Conservation (phyloP, 2,888 invertebrate species). For the Sminthurides aquaticus region DNA sequence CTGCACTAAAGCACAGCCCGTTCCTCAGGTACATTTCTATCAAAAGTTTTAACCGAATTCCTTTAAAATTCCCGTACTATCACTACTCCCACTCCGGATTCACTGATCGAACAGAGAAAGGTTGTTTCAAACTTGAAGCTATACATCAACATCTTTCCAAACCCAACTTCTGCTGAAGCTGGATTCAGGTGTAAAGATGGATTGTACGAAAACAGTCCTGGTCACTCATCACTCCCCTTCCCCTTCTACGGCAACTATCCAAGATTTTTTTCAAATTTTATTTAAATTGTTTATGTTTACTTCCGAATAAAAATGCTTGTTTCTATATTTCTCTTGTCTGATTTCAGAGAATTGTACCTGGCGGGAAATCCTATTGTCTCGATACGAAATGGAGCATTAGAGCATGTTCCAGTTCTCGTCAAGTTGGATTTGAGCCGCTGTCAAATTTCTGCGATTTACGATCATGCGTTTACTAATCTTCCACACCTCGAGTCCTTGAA, state of each 20-base stretch:
- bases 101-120: no score
- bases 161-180: no score
- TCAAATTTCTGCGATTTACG: conserved; percentile 63
- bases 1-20: conserved; percentile 69
- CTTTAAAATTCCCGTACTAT: not conserved
- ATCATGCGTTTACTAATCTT: conserved; percentile 68
- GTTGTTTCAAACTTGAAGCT: no score
- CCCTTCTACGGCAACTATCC: no score
- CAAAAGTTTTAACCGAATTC: not conserved
- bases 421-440: conserved; percentile 78
- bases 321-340: conserved; percentile 10
- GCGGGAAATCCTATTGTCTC: conserved; percentile 74
- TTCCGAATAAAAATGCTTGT: no score
- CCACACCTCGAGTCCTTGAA: conserved; percentile 69
- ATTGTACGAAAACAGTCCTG: no score
- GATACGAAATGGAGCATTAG: conserved; percentile 67
- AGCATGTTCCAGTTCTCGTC: conserved; percentile 65
- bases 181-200: no score
- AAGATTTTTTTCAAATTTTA: no score
- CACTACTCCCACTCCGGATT: not conserved
- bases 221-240: no score
- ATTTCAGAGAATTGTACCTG: conserved; percentile 59
- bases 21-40: conserved; percentile 57
- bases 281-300: no score
- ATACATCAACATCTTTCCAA: no score